These are phyloP conservation scores for Thalassoma bifasciatum DNA, from an alignment of 2,113 vertebrate genomes.

Conservation along the genomic window DNA sequence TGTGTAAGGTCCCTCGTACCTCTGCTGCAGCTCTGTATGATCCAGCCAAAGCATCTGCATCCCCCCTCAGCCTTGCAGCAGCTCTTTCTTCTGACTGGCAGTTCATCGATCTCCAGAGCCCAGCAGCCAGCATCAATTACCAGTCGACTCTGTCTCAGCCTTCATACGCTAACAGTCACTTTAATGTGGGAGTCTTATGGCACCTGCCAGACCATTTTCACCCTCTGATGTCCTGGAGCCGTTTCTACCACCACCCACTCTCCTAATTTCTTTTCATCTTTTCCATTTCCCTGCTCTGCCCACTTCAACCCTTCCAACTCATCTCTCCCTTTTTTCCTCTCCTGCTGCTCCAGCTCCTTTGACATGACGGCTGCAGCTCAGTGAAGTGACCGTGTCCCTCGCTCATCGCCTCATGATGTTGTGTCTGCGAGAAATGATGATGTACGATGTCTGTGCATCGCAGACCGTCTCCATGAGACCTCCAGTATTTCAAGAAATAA, in stretches of 20 bases:
- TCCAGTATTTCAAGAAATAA: constrained; percentile 21
- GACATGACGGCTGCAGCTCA: constrained; percentile 39
- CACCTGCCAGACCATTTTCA: constrained; percentile 51
- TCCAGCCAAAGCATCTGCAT: constrained; percentile 13
- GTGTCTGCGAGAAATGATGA: constrained; percentile 52
- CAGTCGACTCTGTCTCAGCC: constrained; percentile 53
- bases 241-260: constrained; percentile 11
- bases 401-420: constrained; percentile 37
- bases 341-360: constrained; percentile 5
- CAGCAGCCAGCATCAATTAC: constrained; percentile 68
- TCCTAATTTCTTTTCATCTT: constrained; percentile 31
- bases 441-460: constrained; percentile 36
- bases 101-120: constrained; percentile 62
- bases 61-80: constrained; percentile 17
- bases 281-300: constrained; percentile 5
- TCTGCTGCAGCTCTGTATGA: background rate
- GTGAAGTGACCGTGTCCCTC: constrained; percentile 36
- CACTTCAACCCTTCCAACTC: background rate
- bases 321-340: background rate
- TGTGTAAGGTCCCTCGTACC: no score
- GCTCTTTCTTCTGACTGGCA: constrained; percentile 34
- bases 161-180: constrained; percentile 41
- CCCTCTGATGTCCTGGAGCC: constrained; percentile 28
- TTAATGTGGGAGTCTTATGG: constrained; percentile 49
- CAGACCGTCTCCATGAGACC: constrained; percentile 35